Evolutionary conservation across 2,113 vertebrate species (phyloP).

Genomic region (Galbula dea): DNA sequence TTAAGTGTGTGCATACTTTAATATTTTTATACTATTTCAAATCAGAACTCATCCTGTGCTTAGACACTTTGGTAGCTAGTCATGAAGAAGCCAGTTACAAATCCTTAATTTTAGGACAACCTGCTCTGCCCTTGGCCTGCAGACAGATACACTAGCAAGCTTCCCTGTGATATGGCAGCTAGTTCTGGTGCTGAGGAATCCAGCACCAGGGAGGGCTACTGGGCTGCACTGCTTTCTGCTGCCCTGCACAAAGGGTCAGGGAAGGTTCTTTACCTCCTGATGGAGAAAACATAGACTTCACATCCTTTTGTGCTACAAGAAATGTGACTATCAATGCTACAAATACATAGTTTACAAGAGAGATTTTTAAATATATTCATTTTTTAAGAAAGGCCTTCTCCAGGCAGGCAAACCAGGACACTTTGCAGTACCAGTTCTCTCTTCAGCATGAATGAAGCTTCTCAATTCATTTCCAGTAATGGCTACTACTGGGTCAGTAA

Average conservation of each 20-base stretch:
- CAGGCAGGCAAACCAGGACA: neutral
- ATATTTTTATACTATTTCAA: neutral
- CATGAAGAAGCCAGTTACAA: neutral
- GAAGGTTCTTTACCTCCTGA: neutral
- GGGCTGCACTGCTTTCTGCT: neutral
- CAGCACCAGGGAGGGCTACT: neutral
- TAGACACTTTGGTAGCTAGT: neutral
- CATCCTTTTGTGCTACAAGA: neutral
- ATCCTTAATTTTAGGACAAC: neutral
- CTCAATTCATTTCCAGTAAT: neutral
- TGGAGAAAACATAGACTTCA: neutral
- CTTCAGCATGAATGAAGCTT: neutral
- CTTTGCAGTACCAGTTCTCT: neutral
- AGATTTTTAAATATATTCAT: neutral
- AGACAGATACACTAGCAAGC: neutral
- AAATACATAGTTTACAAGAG: neutral
- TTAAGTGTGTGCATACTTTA: neutral
- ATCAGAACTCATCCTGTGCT: neutral
- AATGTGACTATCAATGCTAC: neutral
- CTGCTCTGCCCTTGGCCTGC: neutral
- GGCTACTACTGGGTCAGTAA: neutral
- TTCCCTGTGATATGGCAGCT: neutral
- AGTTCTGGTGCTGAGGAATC: neutral
- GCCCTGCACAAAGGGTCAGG: neutral
- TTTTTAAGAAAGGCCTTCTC: neutral